phyloP scores from a whole-genome alignment of 2,888 invertebrate species.

The Phasia obesa region DNA sequence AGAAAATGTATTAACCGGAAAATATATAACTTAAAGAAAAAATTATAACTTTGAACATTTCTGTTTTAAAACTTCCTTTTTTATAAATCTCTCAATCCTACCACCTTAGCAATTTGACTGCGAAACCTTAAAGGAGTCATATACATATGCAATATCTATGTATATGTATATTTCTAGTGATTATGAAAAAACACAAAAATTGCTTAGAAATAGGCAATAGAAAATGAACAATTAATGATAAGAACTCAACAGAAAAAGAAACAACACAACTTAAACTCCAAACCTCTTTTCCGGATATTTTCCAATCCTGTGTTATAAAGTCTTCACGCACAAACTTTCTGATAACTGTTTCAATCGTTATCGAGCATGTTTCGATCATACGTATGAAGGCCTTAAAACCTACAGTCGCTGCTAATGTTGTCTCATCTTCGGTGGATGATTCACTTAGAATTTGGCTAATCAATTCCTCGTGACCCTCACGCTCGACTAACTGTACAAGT shows the following conservation, averaged over 20 bases:
- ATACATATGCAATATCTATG: too few species aligned
- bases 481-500: conserved; percentile 91
- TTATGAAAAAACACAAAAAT: too few species aligned
- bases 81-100: too few species aligned
- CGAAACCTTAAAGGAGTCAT: too few species aligned
- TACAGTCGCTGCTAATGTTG: conserved; percentile 89
- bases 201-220: background rate
- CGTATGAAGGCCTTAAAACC: conserved; percentile 93
- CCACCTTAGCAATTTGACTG: too few species aligned
- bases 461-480: conserved; percentile 90
- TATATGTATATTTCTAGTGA: too few species aligned
- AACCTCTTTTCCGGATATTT: conserved; percentile 84
- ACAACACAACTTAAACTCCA: conserved; percentile 72
- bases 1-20: too few species aligned
- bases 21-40: too few species aligned
- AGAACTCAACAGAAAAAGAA: conserved; percentile 31
- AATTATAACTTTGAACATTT: too few species aligned
- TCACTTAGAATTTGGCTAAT: conserved; percentile 92
- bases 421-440: conserved; percentile 90
- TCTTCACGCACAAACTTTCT: conserved; percentile 92
- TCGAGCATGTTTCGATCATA: conserved; percentile 91
- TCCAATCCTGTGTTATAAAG: conserved; percentile 92
- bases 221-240: conserved; percentile 16
- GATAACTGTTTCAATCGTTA: conserved; percentile 92
- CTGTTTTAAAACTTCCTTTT: too few species aligned